These are phyloP conservation scores for Drosophila sproati DNA, from an alignment of 1,140 invertebrate species.

Conservation along the genomic window DNA sequence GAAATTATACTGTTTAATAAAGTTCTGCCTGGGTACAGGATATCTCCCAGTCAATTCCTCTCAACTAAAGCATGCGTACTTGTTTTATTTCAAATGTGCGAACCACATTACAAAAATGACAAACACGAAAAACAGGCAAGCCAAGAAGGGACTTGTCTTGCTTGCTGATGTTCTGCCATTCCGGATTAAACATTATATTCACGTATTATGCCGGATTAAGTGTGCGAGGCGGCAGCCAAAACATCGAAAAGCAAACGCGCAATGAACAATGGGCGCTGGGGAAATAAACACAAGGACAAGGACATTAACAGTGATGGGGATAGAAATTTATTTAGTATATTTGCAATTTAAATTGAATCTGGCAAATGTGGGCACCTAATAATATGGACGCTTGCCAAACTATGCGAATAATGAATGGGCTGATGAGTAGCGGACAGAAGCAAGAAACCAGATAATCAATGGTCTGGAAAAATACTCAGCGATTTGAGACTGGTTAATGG, in stretches of 20 bases:
- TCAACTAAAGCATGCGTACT: background rate
- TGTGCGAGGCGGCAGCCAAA: conserved; percentile 10
- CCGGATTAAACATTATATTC: conserved; percentile 52
- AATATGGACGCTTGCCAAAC: background rate
- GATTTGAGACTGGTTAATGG: conserved; percentile 50
- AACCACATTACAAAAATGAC: conserved; percentile 10
- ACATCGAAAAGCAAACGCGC: background rate
- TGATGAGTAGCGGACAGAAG: conserved; percentile 14
- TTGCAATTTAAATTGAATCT: conserved; percentile 45
- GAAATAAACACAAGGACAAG: background rate
- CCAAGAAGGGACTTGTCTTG: conserved; percentile 23
- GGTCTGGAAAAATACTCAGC: conserved; percentile 66
- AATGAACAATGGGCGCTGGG: background rate
- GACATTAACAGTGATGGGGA: background rate
- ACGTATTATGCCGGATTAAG: conserved; percentile 61
- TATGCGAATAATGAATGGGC: conserved; percentile 34
- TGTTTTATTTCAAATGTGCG: conserved; percentile 13
- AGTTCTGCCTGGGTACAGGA: background rate
- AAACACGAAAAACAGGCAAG: conserved; percentile 6
- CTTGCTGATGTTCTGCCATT: conserved; percentile 52
- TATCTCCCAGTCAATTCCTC: background rate
- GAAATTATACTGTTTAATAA: background rate
- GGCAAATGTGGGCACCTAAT: conserved; percentile 17
- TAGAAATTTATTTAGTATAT: conserved; percentile 22
- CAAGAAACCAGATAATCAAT: conserved; percentile 50